These are phyloP conservation scores for Corella eumyota DNA, from an alignment of 23 tunicate species.

Conservation along the genomic window DNA sequence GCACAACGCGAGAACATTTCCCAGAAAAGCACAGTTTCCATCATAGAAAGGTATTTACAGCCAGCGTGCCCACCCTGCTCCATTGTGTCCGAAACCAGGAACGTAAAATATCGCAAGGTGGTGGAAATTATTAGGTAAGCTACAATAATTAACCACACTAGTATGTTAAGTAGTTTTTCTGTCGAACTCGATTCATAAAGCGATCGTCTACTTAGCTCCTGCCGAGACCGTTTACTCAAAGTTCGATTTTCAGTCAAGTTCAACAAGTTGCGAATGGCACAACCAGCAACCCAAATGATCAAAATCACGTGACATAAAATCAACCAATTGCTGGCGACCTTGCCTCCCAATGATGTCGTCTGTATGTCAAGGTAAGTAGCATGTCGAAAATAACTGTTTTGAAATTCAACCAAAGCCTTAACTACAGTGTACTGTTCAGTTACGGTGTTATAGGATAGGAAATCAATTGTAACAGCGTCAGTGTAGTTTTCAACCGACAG, in stretches of 20 bases:
- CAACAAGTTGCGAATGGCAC: slow-evolving; percentile 2
- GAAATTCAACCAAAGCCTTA: slow-evolving; percentile 3
- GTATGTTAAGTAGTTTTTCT: slow-evolving; percentile 1
- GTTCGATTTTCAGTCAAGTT: neutral
- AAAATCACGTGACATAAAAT: slow-evolving; percentile 6
- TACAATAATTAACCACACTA: slow-evolving; percentile 17
- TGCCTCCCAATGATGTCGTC: neutral
- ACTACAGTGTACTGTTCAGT: slow-evolving; percentile 3
- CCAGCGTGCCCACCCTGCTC: slow-evolving; percentile 15
- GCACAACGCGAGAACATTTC: slow-evolving; percentile 2
- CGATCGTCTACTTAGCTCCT: slow-evolving; percentile 9
- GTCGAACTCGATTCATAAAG: neutral
- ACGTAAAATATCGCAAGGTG: slow-evolving; percentile 1
- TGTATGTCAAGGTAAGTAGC: neutral
- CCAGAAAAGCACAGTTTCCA: slow-evolving; percentile 1
- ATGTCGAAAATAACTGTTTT: neutral
- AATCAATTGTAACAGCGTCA: slow-evolving; percentile 3
- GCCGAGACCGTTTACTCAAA: neutral
- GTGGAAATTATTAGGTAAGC: slow-evolving; percentile 9
- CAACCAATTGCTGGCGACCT: neutral
- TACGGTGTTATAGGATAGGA: slow-evolving; percentile 2
- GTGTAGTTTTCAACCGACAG: neutral
- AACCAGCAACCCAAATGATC: slow-evolving; percentile 9
- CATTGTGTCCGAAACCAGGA: slow-evolving; percentile 4
- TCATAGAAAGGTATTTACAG: slow-evolving; percentile 2